Percentiles rank a stretch among this genome's conserved stretches.
phyloP scores from a whole-genome alignment of 2,797 vertebrate genomes.

The Antrozous pallidus region DNA sequence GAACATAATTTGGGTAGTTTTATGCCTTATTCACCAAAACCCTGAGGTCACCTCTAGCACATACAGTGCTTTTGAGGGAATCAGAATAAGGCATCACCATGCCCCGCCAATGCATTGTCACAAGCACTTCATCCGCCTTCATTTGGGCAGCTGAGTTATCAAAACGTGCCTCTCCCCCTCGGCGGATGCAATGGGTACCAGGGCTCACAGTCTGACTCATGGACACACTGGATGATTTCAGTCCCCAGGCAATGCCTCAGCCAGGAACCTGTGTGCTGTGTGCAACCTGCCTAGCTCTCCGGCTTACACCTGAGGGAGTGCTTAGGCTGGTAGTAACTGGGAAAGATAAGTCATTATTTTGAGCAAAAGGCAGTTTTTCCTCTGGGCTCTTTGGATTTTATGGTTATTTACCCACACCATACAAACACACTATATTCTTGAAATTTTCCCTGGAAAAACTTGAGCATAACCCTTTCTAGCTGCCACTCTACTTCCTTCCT shows the following conservation, averaged over 20 bases:
- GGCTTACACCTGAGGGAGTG: not conserved
- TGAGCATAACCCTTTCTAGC: not conserved
- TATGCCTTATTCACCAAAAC: not conserved
- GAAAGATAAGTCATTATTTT: not conserved
- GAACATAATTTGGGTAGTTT: not conserved
- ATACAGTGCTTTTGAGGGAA: not conserved
- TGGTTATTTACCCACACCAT: not conserved
- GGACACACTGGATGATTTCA: not conserved
- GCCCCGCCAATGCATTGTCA: not conserved
- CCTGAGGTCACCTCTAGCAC: not conserved
- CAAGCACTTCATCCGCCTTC: not conserved
- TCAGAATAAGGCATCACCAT: not conserved
- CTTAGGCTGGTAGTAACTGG: not conserved
- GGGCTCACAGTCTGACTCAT: not conserved
- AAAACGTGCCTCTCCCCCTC: not conserved
- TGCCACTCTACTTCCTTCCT: accelerated
- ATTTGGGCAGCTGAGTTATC: not conserved
- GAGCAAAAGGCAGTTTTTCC: not conserved
- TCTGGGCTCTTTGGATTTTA: not conserved
- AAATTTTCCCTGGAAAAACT: not conserved
- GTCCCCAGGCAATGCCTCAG: not conserved
- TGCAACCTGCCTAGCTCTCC: not conserved
- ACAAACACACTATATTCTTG: not conserved
- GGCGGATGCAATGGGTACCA: not conserved
- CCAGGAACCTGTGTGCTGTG: not conserved